Conservation (phyloP, 1,140 invertebrate genomes). For the Whitmania pigra region DNA sequence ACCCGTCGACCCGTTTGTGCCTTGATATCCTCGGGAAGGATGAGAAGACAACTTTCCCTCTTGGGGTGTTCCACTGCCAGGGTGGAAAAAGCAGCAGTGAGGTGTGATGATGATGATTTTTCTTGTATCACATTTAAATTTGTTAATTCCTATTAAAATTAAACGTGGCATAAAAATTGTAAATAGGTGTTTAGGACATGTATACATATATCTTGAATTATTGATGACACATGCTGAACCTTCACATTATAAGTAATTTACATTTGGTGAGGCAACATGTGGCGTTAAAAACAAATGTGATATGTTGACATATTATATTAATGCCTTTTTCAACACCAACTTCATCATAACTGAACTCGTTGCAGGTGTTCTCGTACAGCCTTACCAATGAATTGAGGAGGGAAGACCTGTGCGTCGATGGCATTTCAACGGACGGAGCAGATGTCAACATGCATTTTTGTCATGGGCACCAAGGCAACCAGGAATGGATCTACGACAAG, state of each 20-base stretch:
- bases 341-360: slow-evolving; percentile 21
- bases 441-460: slow-evolving; percentile 16
- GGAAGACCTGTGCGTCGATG: slow-evolving; percentile 21
- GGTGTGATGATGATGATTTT: slow-evolving; percentile 34
- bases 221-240: no score
- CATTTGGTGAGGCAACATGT: no score
- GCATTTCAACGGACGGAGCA: background rate
- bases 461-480: slow-evolving; percentile 20
- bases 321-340: background rate
- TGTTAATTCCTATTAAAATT: slow-evolving; percentile 25
- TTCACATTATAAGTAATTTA: no score
- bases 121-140: no score
- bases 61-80: slow-evolving; percentile 66
- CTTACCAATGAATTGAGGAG: slow-evolving; percentile 15
- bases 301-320: background rate
- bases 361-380: slow-evolving; percentile 20
- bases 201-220: no score
- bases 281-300: no score
- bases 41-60: slow-evolving; percentile 54
- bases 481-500: slow-evolving; percentile 21
- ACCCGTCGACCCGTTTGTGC: slow-evolving; percentile 52
- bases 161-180: no score
- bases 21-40: slow-evolving; percentile 64
- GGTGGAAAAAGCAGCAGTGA: slow-evolving; percentile 49
- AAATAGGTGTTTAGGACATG: no score